Evolutionary conservation across 2,797 vertebrate species (phyloP).

Genomic region (Anniella stebbinsi): DNA sequence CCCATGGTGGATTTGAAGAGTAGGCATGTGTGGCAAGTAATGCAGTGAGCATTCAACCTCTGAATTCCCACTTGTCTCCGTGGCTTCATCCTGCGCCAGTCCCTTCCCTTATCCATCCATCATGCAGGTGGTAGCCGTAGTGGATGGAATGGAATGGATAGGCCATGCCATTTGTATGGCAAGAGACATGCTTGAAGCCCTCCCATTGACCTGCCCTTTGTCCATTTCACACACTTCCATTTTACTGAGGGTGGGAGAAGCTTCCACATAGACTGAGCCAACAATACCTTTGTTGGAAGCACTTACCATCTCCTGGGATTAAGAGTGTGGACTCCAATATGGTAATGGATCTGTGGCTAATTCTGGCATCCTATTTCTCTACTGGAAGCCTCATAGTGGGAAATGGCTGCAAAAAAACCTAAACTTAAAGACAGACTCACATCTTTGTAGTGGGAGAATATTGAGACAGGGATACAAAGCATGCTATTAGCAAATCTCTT

Average conservation of each 20-base stretch:
- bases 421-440: neutral
- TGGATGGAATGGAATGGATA: neutral
- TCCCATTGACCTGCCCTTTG: neutral
- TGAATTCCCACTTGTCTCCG: neutral
- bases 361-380: neutral
- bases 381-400: neutral
- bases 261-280: neutral
- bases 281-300: slow-evolving; percentile 5
- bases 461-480: neutral
- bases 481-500: neutral
- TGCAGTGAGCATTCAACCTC: slow-evolving; percentile 14
- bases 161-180: too few relatives aligned
- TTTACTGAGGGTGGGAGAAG: neutral
- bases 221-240: neutral
- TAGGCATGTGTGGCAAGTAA: too few relatives aligned
- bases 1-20: neutral
- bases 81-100: neutral
- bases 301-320: slow-evolving; percentile 20
- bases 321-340: neutral
- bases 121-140: neutral
- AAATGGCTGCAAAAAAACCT: neutral
- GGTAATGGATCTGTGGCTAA: neutral
- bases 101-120: neutral
- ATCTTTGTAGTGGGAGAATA: neutral
- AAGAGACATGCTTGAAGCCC: neutral